Evolutionary conservation across 2,888 invertebrate genomes (phyloP).

Genomic region (Nyleta sp.): DNA sequence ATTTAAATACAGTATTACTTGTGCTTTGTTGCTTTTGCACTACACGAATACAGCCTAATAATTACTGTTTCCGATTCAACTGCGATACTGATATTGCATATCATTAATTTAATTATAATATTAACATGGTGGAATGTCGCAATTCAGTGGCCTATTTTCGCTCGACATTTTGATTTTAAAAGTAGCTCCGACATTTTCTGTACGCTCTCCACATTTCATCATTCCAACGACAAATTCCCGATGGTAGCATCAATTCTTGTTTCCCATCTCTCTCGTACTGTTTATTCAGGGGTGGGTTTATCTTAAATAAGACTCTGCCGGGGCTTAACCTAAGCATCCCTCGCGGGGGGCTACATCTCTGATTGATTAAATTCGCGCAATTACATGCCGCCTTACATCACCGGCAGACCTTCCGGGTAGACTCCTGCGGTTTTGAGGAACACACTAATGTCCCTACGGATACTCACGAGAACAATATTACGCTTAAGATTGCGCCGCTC

Average conservation of each 20-base stretch:
- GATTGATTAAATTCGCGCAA: slow-evolving; percentile 81
- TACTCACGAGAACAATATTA: slow-evolving; percentile 39
- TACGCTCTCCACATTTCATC: slow-evolving; percentile 75
- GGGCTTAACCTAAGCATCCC: slow-evolving; percentile 64
- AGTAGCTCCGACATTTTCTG: slow-evolving; percentile 70
- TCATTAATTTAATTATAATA: too few species aligned
- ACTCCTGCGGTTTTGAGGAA: slow-evolving; percentile 61
- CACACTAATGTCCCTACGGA: slow-evolving; percentile 55
- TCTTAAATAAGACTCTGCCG: slow-evolving; percentile 64
- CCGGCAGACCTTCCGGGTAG: slow-evolving; percentile 65
- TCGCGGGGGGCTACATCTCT: slow-evolving; percentile 73
- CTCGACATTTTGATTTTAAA: slow-evolving; percentile 15
- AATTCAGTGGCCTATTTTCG: neutral
- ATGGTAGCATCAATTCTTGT: slow-evolving; percentile 63
- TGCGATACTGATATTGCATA: too few species aligned
- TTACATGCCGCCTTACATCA: slow-evolving; percentile 79
- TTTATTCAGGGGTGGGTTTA: slow-evolving; percentile 58
- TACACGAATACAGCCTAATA: too few species aligned
- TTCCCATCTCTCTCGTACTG: slow-evolving; percentile 48
- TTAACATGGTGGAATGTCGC: neutral
- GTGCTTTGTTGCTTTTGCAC: too few species aligned
- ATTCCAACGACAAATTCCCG: slow-evolving; percentile 67
- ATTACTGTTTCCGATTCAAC: too few species aligned
- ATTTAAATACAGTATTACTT: too few species aligned
- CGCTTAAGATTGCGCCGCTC: slow-evolving; percentile 19